Evolutionary conservation across 2,113 vertebrate genomes (phyloP), one percentile per base, ranked within the genome.

Genomic region (Varanus komodoensis): DNA sequence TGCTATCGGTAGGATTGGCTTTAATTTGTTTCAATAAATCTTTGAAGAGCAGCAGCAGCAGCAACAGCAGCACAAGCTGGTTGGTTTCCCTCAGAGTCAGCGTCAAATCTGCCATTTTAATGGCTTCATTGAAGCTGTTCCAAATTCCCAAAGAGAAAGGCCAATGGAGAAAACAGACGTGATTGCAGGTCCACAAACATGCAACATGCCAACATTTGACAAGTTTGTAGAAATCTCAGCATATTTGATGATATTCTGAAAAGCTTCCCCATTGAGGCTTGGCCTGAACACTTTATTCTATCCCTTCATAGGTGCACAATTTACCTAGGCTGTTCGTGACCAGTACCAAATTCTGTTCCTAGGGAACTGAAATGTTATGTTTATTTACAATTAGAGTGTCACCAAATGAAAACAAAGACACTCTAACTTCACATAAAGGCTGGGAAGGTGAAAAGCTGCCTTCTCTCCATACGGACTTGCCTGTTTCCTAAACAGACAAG

Each of bases 11-110:
- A 83, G 80, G 90, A 83, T 87, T 87, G 81, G 86, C 57, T 87
- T 91, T 91, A 83, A 91, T 83, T 91, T 91, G 80, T 84, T 87
- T 91, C 85, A 68, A 83, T 83, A 91, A 91, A 91, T 91, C 90
- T 87, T 87, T 38, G 86, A 90, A 80, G 80, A 83, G 17, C 34
- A 57, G 78, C 78, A 87, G 78, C 78, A 87, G 54, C 71, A 74
- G 71, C 54, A 54, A 32, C 71, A 74, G 71, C 57, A 83, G 61
- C 38, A 34, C 57, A 82, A 91, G 79, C 19, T 64, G 29, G 9
- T 87, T 83, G 69, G 69, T 87, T 87, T 82, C 29, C 79, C 83
- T 82, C 61, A 78, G 44, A 83, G 90, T 48, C 90, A 69, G 44
- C 69, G 86, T 91, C 85, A 91, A 69, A 87, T 82, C 85, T 83